A percentile compares a stretch with the other conserved stretches of the same genome.
phyloP scores from a whole-genome alignment of 2,113 vertebrate species.

The Fregetta grallaria region DNA sequence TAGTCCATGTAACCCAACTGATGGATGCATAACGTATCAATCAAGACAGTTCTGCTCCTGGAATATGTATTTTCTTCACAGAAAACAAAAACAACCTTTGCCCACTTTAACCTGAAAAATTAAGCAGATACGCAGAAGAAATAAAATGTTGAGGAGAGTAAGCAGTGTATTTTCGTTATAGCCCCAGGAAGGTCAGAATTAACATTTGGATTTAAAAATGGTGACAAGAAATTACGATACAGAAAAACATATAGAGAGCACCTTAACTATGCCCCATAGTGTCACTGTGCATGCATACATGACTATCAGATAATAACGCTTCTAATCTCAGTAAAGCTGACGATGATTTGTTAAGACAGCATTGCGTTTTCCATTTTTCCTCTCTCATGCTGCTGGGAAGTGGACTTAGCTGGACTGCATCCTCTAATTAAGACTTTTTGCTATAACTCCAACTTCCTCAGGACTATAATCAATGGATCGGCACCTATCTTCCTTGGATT shows the following conservation, averaged over 20 bases:
- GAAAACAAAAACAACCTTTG: not conserved
- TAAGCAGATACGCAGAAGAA: not conserved
- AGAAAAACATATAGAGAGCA: not conserved
- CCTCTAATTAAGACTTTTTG: not conserved
- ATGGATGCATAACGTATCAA: constrained; percentile 57
- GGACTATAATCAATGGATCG: not conserved
- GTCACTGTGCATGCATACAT: not conserved
- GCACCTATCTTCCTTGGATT: not conserved
- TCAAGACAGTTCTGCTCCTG: constrained; percentile 50
- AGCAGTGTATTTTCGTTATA: not conserved
- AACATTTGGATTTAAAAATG: not conserved
- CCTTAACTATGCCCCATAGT: not conserved
- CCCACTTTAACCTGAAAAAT: constrained; percentile 15
- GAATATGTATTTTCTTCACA: constrained; percentile 34
- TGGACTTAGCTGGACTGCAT: not conserved
- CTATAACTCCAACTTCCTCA: not conserved
- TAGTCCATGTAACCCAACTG: constrained; percentile 48
- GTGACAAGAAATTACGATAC: not conserved
- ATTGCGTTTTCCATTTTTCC: not conserved
- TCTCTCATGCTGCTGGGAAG: not conserved
- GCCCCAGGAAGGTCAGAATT: not conserved
- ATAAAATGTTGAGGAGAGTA: not conserved
- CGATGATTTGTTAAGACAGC: not conserved
- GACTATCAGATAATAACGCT: not conserved
- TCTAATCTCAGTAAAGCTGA: not conserved